Evolutionary conservation across 2,797 vertebrate genomes (phyloP), one percentile per base, ranked within the genome.

Genomic region (Fistularia tabacaria): DNA sequence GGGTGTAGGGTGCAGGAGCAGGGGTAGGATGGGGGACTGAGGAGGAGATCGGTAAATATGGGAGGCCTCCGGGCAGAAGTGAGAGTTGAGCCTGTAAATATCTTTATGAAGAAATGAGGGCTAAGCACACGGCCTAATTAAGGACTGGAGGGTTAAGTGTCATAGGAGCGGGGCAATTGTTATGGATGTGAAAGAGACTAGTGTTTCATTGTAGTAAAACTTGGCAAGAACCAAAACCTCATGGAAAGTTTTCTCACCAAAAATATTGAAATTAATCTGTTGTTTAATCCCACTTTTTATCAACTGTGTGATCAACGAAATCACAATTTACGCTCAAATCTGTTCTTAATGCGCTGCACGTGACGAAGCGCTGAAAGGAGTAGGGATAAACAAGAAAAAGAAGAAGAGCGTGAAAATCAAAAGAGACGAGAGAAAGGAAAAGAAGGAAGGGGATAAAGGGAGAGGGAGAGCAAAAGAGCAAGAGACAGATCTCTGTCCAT

Each of bases 401-500:
- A 55, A 38, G 25, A 55, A 57, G 46, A 62, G 49, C 10, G 57
- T 13, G 38, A 14, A 43, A 53, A 46, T 70, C 38, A 42, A 42
- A 66, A 55, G 54, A 61, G 46, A 61, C 1, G 14, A 56, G 49
- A 57, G 62, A 42, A 36, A 49, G n/a, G 40, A 4, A 51, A 7
- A 49, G 8, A 43, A 14, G 49, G 49, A 41, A 25, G 36, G 47
- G 59, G 49, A 59, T 12, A 70, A 38, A 47, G 45, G 51, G 51
- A 51, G 53, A 73, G 49, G 59, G 8, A 53, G 57, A 55, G 54
- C 59, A 47, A 52, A 65, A 58, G 51, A 67, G 46, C 2, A 49
- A 57, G 58, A 82, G 70, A 85, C 60, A 85, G 80, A 82, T 64
- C 66, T 76, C 66, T 81, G 82, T 90, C 88, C 86, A 82, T 89